Base-by-base conservation (phyloP, 2,797 vertebrate species). In the Adrianichthys oophorus region DNA sequence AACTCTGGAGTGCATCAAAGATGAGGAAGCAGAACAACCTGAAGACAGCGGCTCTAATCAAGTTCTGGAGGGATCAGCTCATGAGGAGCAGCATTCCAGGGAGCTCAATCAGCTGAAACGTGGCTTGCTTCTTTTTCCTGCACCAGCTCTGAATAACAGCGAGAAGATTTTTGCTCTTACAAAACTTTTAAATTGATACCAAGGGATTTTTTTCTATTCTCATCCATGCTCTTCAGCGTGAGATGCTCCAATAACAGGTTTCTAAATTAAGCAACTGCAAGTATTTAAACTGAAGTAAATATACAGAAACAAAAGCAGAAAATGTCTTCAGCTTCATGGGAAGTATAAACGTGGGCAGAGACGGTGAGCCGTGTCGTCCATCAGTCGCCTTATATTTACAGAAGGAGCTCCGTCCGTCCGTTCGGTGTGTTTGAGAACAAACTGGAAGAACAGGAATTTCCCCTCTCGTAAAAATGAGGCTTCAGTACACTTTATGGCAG, bases 361-460 rank as follows among this genome's bases (percentile, higher is more conserved):
- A 49, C 12, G 48, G 53, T 47, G 41, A 53, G 29, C 52, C 65
- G 61, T 62, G 67, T 43, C 12, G 41, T 50, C 59, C 70, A 62
- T 65, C 62, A 37, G 41, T 72, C 59, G 68, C 23, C 14, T 64
- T 43, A 56, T 70, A 68, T 79, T 76, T 78, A 75, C 45, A 50
- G 58, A 45, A 56, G 71, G 58, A 62, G 72, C 64, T 74, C 65
- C 19, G 65, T 32, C 29, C 29, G 32, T 37, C 10, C 32, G 3
- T 3, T 68, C 26, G 7, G 56, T 66, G 53, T 62, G 65, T 83
- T 77, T 76, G 74, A 78, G 61, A 24, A 63, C 63, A 77, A 76
- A 74, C 62, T 62, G 79, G 78, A 84, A 82, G 74, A 89, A 82
- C 61, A 78, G 70, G 83, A 89, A 82, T 85, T 65, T 82, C 65